phyloP scores from a whole-genome alignment of 1,140 invertebrate genomes.

The Nasonia giraulti region DNA sequence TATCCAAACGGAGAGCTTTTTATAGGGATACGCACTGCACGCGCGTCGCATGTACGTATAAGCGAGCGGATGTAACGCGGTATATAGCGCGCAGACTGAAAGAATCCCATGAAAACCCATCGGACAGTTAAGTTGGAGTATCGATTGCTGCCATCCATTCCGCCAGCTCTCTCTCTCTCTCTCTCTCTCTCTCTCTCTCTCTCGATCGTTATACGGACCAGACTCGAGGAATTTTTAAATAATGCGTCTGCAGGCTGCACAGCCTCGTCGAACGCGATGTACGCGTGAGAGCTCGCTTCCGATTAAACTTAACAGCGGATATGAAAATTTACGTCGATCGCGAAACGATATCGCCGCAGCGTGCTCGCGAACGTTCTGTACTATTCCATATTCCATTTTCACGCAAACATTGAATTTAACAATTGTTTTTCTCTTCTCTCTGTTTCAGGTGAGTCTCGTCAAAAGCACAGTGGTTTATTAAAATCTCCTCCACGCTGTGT shows the following conservation, averaged over 20 bases:
- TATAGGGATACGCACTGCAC: constrained; percentile 1
- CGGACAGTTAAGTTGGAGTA: constrained; percentile 7
- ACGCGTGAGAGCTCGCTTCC: neutral
- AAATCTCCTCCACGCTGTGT: neutral
- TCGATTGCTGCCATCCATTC: neutral
- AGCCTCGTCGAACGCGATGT: neutral
- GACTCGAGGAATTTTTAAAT: neutral
- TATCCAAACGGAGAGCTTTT: constrained; percentile 19
- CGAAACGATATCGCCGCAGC: neutral
- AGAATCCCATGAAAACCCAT: constrained; percentile 21
- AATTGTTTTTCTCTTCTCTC: neutral
- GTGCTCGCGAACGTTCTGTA: no score
- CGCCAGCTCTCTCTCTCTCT: no score
- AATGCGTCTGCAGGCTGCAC: neutral
- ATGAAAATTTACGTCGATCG: neutral
- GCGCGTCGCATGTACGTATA: neutral
- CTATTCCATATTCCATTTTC: neutral
- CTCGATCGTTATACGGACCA: neutral
- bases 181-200: no score
- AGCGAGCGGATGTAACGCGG: neutral
- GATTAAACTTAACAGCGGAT: neutral
- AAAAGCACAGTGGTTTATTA: neutral
- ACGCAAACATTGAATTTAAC: neutral
- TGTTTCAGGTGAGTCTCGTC: constrained; percentile 42
- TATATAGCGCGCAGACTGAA: neutral